Evolutionary conservation across 2,113 vertebrate genomes (phyloP).

Genomic region (Murina feae): DNA sequence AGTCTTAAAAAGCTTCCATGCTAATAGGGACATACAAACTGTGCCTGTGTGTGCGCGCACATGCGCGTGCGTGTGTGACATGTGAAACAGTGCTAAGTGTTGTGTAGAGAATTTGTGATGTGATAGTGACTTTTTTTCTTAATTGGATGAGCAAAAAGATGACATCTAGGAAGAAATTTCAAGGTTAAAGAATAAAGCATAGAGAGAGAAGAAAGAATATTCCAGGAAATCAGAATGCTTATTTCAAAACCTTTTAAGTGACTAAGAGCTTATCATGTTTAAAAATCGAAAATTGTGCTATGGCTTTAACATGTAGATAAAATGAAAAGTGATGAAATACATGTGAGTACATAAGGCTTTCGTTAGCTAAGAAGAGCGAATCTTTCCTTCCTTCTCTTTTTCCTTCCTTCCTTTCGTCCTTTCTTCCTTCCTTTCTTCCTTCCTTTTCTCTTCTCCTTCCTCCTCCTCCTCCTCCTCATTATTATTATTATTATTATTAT

Average conservation of each 20-base stretch:
- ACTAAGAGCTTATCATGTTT: background rate
- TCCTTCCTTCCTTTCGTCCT: background rate
- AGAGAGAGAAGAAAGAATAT: background rate
- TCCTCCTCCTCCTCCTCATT: too few species aligned
- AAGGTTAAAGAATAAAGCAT: background rate
- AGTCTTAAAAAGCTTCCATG: background rate
- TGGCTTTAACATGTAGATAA: background rate
- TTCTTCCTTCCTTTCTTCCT: too few species aligned
- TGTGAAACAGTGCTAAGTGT: background rate
- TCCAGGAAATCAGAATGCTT: background rate
- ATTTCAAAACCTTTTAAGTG: background rate
- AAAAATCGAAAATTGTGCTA: background rate
- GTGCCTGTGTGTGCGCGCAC: background rate
- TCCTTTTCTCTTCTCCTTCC: accelerated
- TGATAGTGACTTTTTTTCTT: background rate
- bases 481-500: too few species aligned
- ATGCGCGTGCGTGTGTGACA: too few species aligned
- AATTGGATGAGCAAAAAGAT: background rate
- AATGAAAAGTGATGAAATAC: background rate
- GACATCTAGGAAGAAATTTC: background rate
- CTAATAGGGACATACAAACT: background rate
- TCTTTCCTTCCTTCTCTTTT: background rate
- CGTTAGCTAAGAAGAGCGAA: background rate
- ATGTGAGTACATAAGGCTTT: background rate
- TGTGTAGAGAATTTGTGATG: background rate